A percentile compares a stretch with the other conserved stretches of the same genome.
These are phyloP conservation scores for Australoheros facetus DNA, from an alignment of 2,797 vertebrate genomes.

Conservation along the genomic window DNA sequence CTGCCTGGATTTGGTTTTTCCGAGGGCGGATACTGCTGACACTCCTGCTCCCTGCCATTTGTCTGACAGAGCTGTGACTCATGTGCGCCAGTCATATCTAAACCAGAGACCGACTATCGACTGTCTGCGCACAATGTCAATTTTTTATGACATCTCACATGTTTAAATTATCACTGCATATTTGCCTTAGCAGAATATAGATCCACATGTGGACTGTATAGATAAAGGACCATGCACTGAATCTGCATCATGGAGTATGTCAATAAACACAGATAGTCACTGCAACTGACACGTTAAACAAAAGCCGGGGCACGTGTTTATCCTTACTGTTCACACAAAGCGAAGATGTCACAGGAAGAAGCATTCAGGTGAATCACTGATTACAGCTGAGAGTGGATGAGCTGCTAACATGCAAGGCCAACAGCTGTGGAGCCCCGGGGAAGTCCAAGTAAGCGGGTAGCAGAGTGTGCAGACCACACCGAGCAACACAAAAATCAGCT, in stretches of 20 bases:
- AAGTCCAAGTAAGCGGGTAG: conserved; percentile 44
- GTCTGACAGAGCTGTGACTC: conserved; percentile 43
- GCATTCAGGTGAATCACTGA: conserved; percentile 74
- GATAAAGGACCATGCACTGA: conserved; percentile 6
- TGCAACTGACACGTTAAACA: conserved; percentile 49
- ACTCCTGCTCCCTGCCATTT: conserved; percentile 49
- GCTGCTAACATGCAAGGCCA: conserved; percentile 72
- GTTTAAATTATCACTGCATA: neutral
- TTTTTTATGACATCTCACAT: conserved; percentile 2
- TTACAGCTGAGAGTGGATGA: conserved; percentile 73
- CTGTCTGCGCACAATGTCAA: conserved; percentile 28
- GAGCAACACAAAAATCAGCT: conserved; percentile 15
- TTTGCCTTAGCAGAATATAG: conserved; percentile 29
- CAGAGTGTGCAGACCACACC: conserved; percentile 11
- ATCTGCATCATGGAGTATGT: conserved; percentile 10
- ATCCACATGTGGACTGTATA: conserved; percentile 4
- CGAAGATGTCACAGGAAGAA: conserved; percentile 69
- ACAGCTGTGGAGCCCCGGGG: conserved; percentile 66
- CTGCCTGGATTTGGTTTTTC: conserved; percentile 34
- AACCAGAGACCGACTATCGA: conserved; percentile 42
- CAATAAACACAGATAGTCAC: conserved; percentile 7
- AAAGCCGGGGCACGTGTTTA: conserved; percentile 52
- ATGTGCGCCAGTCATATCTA: conserved; percentile 19
- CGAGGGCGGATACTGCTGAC: conserved; percentile 33
- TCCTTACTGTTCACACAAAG: conserved; percentile 62